These are phyloP conservation scores for Dromaius novaehollandiae DNA, from an alignment of 2,113 vertebrate species.

Conservation along the genomic window DNA sequence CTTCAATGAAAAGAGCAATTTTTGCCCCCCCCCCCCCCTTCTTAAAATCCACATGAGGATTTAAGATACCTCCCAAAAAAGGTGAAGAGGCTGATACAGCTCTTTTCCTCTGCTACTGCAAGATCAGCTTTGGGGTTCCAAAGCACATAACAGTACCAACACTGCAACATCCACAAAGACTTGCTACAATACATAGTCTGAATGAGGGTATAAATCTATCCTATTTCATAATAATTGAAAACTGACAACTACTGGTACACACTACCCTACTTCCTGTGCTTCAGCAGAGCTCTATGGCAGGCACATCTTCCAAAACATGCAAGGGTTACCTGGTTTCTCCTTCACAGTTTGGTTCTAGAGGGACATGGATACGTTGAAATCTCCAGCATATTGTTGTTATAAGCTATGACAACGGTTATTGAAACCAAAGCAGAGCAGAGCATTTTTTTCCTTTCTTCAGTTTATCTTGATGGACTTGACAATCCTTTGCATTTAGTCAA, in stretches of 20 bases:
- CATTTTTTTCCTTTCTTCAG: neutral
- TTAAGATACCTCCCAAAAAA: neutral
- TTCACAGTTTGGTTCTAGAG: neutral
- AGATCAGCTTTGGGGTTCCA: neutral
- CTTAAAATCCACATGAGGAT: neutral
- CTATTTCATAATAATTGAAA: neutral
- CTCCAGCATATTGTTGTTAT: neutral
- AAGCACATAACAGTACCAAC: neutral
- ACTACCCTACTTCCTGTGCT: neutral
- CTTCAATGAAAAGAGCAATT: neutral
- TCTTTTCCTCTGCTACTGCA: neutral
- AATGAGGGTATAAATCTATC: neutral
- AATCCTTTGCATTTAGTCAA: neutral
- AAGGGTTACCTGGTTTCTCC: neutral
- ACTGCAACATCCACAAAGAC: neutral
- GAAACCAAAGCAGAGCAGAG: neutral
- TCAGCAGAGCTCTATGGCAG: neutral
- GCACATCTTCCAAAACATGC: neutral
- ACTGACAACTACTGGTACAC: neutral
- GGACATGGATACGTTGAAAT: neutral
- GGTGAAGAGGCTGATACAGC: neutral
- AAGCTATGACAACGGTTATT: neutral
- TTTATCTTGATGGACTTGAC: neutral
- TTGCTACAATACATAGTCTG: neutral
- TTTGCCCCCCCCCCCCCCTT: neutral